Conservation (phyloP, 2,888 invertebrate species). For the Malthinus seriepunctatus region DNA sequence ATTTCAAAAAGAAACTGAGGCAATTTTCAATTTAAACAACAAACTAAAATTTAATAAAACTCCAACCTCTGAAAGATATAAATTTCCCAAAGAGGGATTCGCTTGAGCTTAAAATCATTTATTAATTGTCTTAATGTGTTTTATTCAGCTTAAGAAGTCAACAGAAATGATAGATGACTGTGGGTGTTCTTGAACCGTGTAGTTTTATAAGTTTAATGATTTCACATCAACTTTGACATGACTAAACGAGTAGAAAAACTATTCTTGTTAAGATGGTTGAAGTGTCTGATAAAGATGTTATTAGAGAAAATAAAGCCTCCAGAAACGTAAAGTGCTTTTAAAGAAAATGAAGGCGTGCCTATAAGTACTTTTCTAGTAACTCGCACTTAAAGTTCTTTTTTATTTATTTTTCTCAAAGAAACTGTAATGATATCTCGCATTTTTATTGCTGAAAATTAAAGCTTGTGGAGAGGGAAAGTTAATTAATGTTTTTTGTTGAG, state of each 20-base stretch:
- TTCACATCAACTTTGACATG: constrained; percentile 15
- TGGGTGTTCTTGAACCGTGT: constrained; percentile 6
- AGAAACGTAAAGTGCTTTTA: constrained; percentile 14
- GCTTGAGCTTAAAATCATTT: constrained; percentile 4
- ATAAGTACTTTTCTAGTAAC: too few relatives aligned
- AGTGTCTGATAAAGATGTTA: constrained; percentile 21
- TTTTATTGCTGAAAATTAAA: too few relatives aligned
- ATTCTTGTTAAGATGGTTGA: constrained; percentile 7
- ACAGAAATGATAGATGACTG: constrained; percentile 22
- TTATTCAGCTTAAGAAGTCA: constrained; percentile 6
- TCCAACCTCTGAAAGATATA: too few relatives aligned
- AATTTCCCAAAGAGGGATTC: constrained; percentile 1
- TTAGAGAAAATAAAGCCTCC: constrained; percentile 22
- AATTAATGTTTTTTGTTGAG: too few relatives aligned
- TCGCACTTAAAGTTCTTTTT: too few relatives aligned
- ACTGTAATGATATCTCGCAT: too few relatives aligned
- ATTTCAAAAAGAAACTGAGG: too few relatives aligned
- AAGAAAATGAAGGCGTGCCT: constrained; percentile 8
- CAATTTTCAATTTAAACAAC: too few relatives aligned
- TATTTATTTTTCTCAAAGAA: too few relatives aligned
- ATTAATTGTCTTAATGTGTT: constrained; percentile 11
- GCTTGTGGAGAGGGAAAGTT: too few relatives aligned
- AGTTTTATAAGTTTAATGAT: constrained; percentile 16
- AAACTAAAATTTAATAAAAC: too few relatives aligned
- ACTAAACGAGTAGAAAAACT: constrained; percentile 20